Percentiles rank a stretch among this genome's conserved stretches.
phyloP scores from a whole-genome alignment of 2,797 vertebrate genomes.

The Sebastes minor region DNA sequence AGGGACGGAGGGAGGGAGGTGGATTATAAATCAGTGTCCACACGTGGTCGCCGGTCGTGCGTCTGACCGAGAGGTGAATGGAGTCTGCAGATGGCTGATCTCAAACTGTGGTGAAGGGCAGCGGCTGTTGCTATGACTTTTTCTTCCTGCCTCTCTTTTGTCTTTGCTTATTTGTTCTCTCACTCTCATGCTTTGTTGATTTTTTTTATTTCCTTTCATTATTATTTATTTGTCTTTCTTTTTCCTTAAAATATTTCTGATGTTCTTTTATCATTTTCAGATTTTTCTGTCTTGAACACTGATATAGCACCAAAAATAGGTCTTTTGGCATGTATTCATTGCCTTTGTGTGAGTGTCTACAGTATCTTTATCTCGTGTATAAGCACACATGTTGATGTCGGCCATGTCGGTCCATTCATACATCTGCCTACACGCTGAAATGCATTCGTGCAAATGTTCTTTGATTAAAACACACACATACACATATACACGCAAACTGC shows the following conservation, averaged over 20 bases:
- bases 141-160: background rate
- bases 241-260: background rate
- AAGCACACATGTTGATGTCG: background rate
- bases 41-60: background rate
- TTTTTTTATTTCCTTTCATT: background rate
- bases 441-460: slow-evolving; percentile 2
- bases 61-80: slow-evolving; percentile 32
- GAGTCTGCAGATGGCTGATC: background rate
- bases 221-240: background rate
- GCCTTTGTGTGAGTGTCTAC: background rate
- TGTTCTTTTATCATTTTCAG: background rate
- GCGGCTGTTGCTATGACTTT: background rate
- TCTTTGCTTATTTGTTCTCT: background rate
- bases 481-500: background rate
- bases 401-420: background rate
- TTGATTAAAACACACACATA: background rate
- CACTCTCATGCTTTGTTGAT: background rate
- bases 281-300: background rate
- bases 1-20: background rate
- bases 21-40: slow-evolving; percentile 62
- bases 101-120: slow-evolving; percentile 17
- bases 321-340: background rate
- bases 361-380: background rate
- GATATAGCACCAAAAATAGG: background rate
- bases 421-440: background rate